These are phyloP conservation scores for Mimas tiliae DNA, from an alignment of 2,888 invertebrate species.

Conservation along the genomic window DNA sequence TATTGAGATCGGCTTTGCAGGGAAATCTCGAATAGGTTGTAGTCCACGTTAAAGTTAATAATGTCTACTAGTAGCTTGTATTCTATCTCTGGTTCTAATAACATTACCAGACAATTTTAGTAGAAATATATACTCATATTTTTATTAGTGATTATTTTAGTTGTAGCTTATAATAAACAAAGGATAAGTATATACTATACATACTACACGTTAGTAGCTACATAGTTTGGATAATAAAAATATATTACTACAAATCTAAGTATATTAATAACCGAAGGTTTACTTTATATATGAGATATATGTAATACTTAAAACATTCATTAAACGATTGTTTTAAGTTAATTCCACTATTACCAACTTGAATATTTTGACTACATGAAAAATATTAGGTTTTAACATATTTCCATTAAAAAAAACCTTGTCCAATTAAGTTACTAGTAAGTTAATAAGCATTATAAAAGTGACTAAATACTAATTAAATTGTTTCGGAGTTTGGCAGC, in stretches of 20 bases:
- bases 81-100: constrained; percentile 38
- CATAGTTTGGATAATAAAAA: not conserved
- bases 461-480: constrained; percentile 68
- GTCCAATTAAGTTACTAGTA: constrained; percentile 28
- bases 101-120: constrained; percentile 9
- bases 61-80: constrained; percentile 61
- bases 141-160: not conserved
- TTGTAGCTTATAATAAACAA: not conserved
- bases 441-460: constrained; percentile 47
- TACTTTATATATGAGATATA: no score
- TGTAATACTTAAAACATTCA: no score
- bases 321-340: not conserved
- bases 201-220: not conserved
- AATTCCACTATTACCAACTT: not conserved
- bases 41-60: constrained; percentile 72
- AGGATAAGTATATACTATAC: no score
- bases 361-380: not conserved
- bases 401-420: not conserved
- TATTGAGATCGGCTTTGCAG: constrained; percentile 82
- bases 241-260: no score
- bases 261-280: no score
- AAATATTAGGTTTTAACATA: not conserved
- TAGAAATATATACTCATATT: not conserved
- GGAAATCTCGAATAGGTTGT: constrained; percentile 81
- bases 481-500: constrained; percentile 62